A percentile compares a stretch with the other conserved stretches of the same genome.
Evolutionary conservation across 2,797 vertebrate species (phyloP).

Genomic region (Hemibagrus guttatus): DNA sequence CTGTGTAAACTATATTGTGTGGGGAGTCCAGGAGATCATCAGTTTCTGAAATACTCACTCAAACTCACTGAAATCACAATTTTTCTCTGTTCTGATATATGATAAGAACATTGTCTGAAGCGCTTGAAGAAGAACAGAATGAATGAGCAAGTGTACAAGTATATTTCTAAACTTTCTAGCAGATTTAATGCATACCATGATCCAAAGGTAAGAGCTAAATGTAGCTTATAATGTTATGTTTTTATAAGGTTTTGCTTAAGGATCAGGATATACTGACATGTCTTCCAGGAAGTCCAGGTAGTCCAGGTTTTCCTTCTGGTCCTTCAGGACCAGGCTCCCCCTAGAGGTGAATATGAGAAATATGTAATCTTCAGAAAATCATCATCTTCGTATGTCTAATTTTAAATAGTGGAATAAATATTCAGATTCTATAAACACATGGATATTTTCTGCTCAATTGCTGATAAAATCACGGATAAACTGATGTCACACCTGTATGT

Average conservation of each 20-base stretch:
- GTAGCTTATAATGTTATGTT: not conserved
- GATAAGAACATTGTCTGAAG: not conserved
- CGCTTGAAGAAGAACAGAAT: too few species aligned
- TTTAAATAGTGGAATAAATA: not conserved
- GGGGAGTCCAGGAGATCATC: not conserved
- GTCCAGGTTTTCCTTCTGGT: constrained; percentile 73
- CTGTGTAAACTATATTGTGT: not conserved
- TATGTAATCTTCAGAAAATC: not conserved
- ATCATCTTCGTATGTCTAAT: not conserved
- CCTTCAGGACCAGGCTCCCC: constrained; percentile 74
- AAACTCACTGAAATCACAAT: not conserved
- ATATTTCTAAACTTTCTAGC: not conserved
- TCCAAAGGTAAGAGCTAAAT: not conserved
- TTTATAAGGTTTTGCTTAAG: not conserved
- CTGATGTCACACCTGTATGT: not conserved
- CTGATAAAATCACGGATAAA: not conserved
- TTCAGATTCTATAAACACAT: not conserved
- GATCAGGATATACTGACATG: constrained; percentile 66
- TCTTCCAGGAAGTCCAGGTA: constrained; percentile 69
- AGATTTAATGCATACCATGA: not conserved
- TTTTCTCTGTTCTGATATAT: not conserved
- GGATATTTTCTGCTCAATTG: not conserved
- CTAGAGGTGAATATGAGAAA: constrained; percentile 63
- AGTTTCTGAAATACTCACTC: not conserved
- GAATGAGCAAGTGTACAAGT: not conserved